Evolutionary conservation across 2,113 vertebrate species (phyloP).

Genomic region (Bubo scandiacus): DNA sequence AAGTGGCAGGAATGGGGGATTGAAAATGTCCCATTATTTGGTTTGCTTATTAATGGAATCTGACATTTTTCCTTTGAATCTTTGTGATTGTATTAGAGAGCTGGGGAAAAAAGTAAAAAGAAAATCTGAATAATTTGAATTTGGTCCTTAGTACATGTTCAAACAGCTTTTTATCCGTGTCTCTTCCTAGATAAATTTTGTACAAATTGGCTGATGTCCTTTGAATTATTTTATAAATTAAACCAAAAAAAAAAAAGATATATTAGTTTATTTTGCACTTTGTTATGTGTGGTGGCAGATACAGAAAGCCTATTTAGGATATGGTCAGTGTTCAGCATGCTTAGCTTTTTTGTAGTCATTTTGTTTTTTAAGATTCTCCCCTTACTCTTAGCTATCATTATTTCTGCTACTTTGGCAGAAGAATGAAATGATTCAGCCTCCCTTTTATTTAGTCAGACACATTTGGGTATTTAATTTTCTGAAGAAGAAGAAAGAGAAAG

Average conservation of each 20-base stretch:
- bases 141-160: not conserved
- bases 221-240: not conserved
- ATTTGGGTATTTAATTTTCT: conserved; percentile 58
- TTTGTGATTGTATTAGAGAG: not conserved
- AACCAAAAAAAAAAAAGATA: not conserved
- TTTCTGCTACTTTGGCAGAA: conserved; percentile 48
- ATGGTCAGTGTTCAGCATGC: not conserved
- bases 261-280: not conserved
- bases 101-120: not conserved
- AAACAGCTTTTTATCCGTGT: not conserved
- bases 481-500: conserved; percentile 9
- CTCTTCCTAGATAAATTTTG: not conserved
- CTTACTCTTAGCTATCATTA: not conserved
- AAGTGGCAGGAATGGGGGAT: not conserved
- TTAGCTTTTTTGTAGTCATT: not conserved
- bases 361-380: not conserved
- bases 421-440: not conserved
- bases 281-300: not conserved
- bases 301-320: not conserved
- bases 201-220: not conserved
- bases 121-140: not conserved
- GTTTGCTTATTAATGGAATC: not conserved
- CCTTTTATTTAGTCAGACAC: conserved; percentile 17
- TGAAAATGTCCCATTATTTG: not conserved
- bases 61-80: not conserved